Evolutionary conservation across 1,140 invertebrate species (phyloP).

Genomic region (Zaprionus africanus): DNA sequence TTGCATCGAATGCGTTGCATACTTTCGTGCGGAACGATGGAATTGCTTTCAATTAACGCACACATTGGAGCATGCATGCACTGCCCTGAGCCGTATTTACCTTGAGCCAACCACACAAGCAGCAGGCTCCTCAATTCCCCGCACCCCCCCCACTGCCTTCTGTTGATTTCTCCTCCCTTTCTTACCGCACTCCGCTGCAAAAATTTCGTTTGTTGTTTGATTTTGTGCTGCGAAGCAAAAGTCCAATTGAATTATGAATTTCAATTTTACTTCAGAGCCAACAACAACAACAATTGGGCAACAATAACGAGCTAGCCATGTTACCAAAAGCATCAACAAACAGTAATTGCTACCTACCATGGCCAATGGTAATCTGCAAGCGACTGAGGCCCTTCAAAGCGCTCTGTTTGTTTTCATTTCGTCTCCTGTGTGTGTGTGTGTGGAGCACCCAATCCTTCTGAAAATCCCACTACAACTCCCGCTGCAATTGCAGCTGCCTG

Average conservation of each 20-base stretch:
- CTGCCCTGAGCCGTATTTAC: constrained; percentile 34
- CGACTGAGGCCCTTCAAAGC: constrained; percentile 69
- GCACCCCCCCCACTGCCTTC: no score
- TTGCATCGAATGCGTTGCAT: constrained; percentile 45
- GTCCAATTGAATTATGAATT: constrained; percentile 82
- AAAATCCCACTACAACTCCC: background rate
- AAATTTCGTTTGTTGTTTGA: constrained; percentile 54
- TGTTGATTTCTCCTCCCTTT: no score
- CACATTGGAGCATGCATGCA: constrained; percentile 15
- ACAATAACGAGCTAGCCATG: constrained; percentile 38
- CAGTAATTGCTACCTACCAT: constrained; percentile 77
- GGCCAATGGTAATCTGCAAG: constrained; percentile 54
- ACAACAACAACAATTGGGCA: constrained; percentile 27
- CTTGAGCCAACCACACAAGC: constrained; percentile 26
- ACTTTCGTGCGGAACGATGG: constrained; percentile 21
- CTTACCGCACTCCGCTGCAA: background rate
- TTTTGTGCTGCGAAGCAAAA: constrained; percentile 65
- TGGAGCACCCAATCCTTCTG: background rate
- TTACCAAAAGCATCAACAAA: constrained; percentile 77
- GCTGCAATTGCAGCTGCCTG: constrained; percentile 5
- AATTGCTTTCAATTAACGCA: constrained; percentile 57
- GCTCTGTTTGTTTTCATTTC: constrained; percentile 55
- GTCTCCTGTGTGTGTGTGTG: no score
- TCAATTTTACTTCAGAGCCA: constrained; percentile 70
- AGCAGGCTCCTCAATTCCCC: constrained; percentile 4